Evolutionary conservation across 2,113 vertebrate genomes (phyloP).

Genomic region (Chinchilla lanigera): DNA sequence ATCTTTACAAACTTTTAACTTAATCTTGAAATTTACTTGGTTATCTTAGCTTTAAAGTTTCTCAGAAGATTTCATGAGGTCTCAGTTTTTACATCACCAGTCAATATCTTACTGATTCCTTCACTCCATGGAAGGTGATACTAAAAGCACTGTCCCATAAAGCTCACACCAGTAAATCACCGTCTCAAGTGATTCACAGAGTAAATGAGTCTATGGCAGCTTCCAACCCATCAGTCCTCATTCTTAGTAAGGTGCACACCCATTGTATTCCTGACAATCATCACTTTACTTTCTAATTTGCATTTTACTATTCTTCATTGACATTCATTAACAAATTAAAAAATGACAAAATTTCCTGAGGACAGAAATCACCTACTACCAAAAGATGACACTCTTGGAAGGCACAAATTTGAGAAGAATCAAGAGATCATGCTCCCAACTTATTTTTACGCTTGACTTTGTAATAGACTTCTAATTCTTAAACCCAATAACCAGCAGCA

Average conservation of each 20-base stretch:
- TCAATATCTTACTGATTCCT: background rate
- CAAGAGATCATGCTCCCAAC: fast-evolving
- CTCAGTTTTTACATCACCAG: background rate
- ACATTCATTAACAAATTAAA: background rate
- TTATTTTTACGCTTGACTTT: background rate
- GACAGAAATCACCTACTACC: background rate
- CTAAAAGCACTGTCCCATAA: background rate
- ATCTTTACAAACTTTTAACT: background rate
- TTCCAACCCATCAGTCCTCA: background rate
- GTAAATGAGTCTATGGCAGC: background rate
- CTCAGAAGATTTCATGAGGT: background rate
- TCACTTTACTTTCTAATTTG: background rate
- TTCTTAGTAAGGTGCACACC: background rate
- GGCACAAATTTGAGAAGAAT: background rate
- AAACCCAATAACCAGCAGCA: background rate
- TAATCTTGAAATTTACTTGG: background rate
- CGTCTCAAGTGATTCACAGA: background rate
- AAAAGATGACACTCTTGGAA: background rate
- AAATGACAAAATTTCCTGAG: background rate
- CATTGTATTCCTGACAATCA: background rate
- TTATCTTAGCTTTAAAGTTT: background rate
- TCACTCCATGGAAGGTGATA: background rate
- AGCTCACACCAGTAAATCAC: background rate
- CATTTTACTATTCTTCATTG: background rate
- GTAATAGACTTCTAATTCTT: background rate